phyloP scores from a whole-genome alignment of 2,113 vertebrate species.

The Zapornia atra region DNA sequence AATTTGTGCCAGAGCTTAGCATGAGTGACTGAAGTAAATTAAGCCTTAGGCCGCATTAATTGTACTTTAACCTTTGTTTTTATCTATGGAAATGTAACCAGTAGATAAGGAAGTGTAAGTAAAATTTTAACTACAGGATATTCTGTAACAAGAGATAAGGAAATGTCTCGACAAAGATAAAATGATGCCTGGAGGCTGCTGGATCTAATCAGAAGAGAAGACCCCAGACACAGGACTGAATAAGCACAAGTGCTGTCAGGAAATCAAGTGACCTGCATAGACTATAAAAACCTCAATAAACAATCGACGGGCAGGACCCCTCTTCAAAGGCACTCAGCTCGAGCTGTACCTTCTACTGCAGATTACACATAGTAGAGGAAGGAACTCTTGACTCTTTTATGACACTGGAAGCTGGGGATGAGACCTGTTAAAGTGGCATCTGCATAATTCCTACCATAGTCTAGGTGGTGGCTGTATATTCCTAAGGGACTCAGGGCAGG shows the following conservation, averaged over 20 bases:
- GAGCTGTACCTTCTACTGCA: not conserved
- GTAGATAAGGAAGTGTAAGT: not conserved
- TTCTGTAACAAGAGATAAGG: not conserved
- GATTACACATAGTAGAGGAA: not conserved
- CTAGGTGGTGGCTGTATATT: not conserved
- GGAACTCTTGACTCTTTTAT: not conserved
- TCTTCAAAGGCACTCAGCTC: not conserved
- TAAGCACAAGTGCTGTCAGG: not conserved
- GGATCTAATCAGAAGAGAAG: not conserved
- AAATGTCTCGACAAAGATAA: not conserved
- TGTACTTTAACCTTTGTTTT: not conserved
- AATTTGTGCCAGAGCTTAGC: not conserved
- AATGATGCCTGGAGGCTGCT: not conserved
- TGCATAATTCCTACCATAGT: not conserved
- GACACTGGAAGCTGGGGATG: not conserved
- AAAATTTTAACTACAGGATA: not conserved
- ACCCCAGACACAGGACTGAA: not conserved
- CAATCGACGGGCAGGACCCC: not conserved
- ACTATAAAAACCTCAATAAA: not conserved
- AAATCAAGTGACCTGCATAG: not conserved
- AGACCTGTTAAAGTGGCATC: not conserved
- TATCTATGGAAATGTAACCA: not conserved
- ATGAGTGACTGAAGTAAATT: not conserved
- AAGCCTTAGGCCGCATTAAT: not conserved
- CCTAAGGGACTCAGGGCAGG: not conserved